A percentile compares a stretch with the other conserved stretches of the same genome.
Conservation (phyloP, 2,888 invertebrate species). For the Euplexia lucipara region DNA sequence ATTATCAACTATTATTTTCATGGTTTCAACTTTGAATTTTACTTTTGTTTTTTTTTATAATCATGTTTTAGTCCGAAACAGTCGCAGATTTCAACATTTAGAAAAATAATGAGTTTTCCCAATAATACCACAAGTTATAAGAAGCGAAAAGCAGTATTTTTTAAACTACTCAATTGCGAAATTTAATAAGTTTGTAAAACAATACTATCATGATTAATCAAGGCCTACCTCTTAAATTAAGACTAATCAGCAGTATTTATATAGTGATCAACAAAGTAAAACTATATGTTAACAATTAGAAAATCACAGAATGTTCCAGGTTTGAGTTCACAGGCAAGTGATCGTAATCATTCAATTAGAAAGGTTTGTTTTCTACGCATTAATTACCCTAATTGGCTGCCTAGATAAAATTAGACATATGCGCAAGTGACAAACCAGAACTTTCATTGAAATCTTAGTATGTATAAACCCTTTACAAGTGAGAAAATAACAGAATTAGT, state of each 20-base stretch:
- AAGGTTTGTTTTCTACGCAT: neutral
- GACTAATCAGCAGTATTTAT: constrained; percentile 5
- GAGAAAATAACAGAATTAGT: too few species aligned
- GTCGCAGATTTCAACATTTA: too few species aligned
- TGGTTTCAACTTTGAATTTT: neutral
- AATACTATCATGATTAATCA: neutral
- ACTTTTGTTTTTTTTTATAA: neutral
- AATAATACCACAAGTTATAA: too few species aligned
- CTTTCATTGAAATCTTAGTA: too few species aligned
- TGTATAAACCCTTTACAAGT: too few species aligned
- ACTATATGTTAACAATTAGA: constrained; percentile 24
- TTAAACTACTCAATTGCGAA: too few species aligned
- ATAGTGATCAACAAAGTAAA: constrained; percentile 11
- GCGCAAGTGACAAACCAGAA: too few species aligned
- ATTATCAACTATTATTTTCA: constrained; percentile 13
- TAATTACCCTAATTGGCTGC: too few species aligned
- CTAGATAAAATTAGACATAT: too few species aligned
- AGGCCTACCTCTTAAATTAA: neutral
- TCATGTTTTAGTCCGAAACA: neutral
- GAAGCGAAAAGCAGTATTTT: neutral
- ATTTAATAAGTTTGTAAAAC: too few species aligned
- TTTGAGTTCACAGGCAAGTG: neutral
- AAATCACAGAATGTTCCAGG: constrained; percentile 35
- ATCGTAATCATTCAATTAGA: constrained; percentile 7
- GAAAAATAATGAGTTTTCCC: too few species aligned